Evolutionary conservation across 23 tunicate genomes (phyloP).

Genomic region (Clavelina lepadiformis): DNA sequence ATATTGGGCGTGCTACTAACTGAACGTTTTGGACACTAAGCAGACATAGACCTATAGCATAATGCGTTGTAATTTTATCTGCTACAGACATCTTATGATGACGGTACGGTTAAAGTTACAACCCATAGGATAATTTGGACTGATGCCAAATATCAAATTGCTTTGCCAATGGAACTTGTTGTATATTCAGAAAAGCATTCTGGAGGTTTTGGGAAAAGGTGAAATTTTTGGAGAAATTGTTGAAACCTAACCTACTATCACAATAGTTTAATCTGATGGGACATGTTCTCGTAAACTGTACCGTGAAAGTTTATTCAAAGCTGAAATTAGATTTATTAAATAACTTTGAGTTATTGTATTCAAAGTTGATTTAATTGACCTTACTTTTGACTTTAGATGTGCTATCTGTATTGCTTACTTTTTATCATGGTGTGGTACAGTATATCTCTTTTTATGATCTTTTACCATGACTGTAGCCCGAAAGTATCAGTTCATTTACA

Average conservation of each 20-base stretch:
- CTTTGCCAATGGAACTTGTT: conserved; percentile 27
- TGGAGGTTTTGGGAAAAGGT: conserved; percentile 73
- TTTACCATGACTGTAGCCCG: conserved; percentile 35
- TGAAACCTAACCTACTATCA: no score
- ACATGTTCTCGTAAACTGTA: no score
- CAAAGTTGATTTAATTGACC: no score
- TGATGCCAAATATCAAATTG: conserved; percentile 43
- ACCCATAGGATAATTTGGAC: conserved; percentile 65
- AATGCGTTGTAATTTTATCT: background rate
- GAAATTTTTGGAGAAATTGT: no score
- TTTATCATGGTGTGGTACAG: no score
- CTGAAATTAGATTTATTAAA: no score
- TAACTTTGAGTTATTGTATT: no score
- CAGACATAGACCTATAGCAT: background rate
- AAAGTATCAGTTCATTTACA: conserved; percentile 53
- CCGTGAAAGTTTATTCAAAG: no score
- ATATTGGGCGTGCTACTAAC: background rate
- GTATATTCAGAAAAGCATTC: conserved; percentile 44
- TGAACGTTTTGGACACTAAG: background rate
- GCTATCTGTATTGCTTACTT: no score
- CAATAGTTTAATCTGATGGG: no score
- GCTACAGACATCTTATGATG: conserved; percentile 53
- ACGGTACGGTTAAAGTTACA: conserved; percentile 52
- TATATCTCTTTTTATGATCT: no score
- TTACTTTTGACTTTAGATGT: no score